A percentile compares a stretch with the other conserved stretches of the same genome.
These are phyloP conservation scores for Pristiophorus japonicus DNA, from an alignment of 2,113 vertebrate genomes.

Conservation along the genomic window DNA sequence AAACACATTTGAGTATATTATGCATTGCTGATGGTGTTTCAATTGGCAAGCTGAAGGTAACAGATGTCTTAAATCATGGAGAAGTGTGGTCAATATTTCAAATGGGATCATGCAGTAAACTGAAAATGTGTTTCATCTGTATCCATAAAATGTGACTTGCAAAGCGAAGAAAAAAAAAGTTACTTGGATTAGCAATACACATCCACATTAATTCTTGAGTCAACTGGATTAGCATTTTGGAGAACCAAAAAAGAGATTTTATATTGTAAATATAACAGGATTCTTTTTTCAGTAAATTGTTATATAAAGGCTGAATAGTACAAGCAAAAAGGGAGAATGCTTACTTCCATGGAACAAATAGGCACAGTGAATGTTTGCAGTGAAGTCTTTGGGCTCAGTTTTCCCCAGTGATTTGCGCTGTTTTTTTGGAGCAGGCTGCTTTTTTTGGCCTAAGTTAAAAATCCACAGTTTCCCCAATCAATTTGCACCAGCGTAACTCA, in stretches of 20 bases:
- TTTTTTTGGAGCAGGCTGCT: no score
- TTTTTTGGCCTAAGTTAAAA: no score
- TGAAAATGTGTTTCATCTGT: background rate
- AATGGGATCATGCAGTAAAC: background rate
- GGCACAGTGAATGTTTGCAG: no score
- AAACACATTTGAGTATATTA: background rate
- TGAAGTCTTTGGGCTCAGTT: no score
- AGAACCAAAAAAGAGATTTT: background rate
- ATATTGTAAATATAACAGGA: background rate
- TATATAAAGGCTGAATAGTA: background rate
- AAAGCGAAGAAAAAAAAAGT: background rate
- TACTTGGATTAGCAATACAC: background rate
- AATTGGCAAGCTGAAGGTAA: background rate
- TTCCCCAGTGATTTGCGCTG: no score
- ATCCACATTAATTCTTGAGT: background rate
- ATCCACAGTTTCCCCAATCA: no score
- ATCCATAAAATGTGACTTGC: background rate
- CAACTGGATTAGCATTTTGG: background rate
- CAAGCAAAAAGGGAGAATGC: no score
- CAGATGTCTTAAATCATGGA: background rate
- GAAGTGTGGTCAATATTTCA: background rate
- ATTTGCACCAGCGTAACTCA: no score
- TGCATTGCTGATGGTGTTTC: background rate
- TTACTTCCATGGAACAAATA: no score
- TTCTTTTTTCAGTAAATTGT: background rate